These are phyloP conservation scores for Petrolisthes cinctipes DNA, from an alignment of 2,888 invertebrate genomes.

Conservation along the genomic window DNA sequence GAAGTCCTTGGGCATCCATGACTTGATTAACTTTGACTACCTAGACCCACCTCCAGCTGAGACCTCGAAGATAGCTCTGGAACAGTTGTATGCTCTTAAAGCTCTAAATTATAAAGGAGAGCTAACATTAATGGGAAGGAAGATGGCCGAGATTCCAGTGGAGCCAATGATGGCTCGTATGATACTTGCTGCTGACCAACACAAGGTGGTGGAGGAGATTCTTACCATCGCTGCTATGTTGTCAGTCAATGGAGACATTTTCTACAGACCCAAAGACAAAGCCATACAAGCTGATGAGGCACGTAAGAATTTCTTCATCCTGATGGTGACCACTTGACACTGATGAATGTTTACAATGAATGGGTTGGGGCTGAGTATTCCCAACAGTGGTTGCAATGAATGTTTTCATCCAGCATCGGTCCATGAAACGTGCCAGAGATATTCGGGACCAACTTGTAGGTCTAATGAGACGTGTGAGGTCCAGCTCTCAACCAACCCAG, in stretches of 20 bases:
- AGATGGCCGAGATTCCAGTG: slow-evolving; percentile 99
- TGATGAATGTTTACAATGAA: slow-evolving; percentile 96
- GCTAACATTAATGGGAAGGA: slow-evolving; percentile 92
- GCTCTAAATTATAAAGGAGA: slow-evolving; percentile 98
- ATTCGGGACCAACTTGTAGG: slow-evolving; percentile 95
- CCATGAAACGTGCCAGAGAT: slow-evolving; percentile 95
- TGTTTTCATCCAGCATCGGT: slow-evolving; percentile 96
- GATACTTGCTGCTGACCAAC: slow-evolving; percentile 97
- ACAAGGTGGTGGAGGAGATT: slow-evolving; percentile 96
- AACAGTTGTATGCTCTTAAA: slow-evolving; percentile 96
- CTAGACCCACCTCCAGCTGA: slow-evolving; percentile 97
- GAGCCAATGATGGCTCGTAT: slow-evolving; percentile 99
- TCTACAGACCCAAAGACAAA: slow-evolving; percentile 99
- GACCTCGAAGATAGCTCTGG: slow-evolving; percentile 88
- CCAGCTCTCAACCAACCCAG: slow-evolving; percentile 86
- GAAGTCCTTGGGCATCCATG: slow-evolving; percentile 97
- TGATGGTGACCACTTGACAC: slow-evolving; percentile 94
- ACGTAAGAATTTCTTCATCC: slow-evolving; percentile 92
- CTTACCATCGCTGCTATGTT: slow-evolving; percentile 97
- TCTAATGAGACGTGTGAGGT: slow-evolving; percentile 98
- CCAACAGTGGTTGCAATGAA: slow-evolving; percentile 98
- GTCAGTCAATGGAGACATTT: slow-evolving; percentile 96
- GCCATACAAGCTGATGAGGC: slow-evolving; percentile 97
- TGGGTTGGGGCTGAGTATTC: slow-evolving; percentile 96
- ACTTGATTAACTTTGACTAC: slow-evolving; percentile 97